Conservation (phyloP, 92 coral and sea anemone genomes). For the Palythoa grandis region DNA sequence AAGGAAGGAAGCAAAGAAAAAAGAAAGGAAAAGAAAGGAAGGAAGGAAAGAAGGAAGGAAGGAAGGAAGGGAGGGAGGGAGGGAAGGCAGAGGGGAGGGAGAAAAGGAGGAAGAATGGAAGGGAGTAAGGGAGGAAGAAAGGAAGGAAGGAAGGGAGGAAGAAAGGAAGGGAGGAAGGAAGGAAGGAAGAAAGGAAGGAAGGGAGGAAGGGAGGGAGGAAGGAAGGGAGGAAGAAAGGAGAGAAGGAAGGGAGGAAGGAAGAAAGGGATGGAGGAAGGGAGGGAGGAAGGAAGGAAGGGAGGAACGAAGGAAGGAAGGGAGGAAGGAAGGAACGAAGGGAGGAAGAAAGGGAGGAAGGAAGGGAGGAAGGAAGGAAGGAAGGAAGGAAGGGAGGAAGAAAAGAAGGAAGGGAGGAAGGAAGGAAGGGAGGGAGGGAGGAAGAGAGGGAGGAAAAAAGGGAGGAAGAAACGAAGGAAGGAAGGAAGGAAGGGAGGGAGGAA, state of each 20-base stretch:
- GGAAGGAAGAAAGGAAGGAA: not conserved
- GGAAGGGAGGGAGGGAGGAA: not conserved
- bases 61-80: not conserved
- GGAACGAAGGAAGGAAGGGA: too few relatives aligned
- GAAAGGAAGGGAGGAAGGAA: not conserved
- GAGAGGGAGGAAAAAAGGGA: too few relatives aligned
- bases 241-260: not conserved
- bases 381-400: not conserved
- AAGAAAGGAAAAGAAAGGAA: not conserved
- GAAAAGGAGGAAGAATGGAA: not conserved
- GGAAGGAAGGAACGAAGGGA: too few relatives aligned
- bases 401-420: not conserved
- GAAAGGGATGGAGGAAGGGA: not conserved
- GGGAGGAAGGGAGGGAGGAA: not conserved
- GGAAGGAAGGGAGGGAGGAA: not conserved
- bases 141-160: not conserved
- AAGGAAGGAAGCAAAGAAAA: not conserved
- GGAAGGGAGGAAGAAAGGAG: not conserved
- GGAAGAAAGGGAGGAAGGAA: not conserved
- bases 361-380: not conserved
- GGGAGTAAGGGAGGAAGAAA: not conserved
- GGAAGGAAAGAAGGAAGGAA: not conserved
- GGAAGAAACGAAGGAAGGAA: too few relatives aligned
- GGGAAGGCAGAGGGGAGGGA: not conserved
- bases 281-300: not conserved